Conservation (phyloP, 2,113 vertebrate species). For the Hylia prasina region DNA sequence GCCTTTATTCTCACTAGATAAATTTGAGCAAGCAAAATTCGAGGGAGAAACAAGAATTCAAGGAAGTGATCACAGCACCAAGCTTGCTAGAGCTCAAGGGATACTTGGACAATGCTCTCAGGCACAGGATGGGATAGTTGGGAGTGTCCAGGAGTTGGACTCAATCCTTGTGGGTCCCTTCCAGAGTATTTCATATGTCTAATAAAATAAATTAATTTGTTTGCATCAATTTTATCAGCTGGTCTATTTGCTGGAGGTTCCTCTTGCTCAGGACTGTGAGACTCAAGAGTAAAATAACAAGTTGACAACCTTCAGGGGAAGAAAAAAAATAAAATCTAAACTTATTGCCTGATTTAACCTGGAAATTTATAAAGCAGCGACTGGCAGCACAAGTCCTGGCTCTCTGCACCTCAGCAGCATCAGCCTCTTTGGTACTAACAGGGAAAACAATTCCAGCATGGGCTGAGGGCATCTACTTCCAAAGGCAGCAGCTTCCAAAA, state of each 20-base stretch:
- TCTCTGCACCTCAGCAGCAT: background rate
- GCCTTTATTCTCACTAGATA: background rate
- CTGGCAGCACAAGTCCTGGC: background rate
- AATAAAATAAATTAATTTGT: background rate
- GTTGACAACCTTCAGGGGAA: background rate
- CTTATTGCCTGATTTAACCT: background rate
- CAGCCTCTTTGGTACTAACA: background rate
- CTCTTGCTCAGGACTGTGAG: background rate
- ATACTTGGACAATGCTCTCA: background rate
- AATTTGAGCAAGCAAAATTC: background rate
- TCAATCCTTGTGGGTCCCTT: background rate
- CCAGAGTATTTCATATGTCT: background rate
- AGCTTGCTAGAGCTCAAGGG: background rate
- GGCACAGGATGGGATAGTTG: background rate
- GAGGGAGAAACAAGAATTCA: background rate
- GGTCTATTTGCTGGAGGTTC: background rate
- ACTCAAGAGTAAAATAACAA: background rate
- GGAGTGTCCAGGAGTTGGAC: background rate
- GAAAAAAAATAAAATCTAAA: background rate
- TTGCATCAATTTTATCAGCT: background rate
- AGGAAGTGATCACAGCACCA: background rate
- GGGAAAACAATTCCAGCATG: accelerated
- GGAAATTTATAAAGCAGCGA: background rate
- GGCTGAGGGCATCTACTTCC: background rate
- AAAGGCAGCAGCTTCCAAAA: background rate